Evolutionary conservation across 2,888 invertebrate species (phyloP), one percentile per base, ranked within the genome.

Genomic region (Euspilapteryx auroguttella): DNA sequence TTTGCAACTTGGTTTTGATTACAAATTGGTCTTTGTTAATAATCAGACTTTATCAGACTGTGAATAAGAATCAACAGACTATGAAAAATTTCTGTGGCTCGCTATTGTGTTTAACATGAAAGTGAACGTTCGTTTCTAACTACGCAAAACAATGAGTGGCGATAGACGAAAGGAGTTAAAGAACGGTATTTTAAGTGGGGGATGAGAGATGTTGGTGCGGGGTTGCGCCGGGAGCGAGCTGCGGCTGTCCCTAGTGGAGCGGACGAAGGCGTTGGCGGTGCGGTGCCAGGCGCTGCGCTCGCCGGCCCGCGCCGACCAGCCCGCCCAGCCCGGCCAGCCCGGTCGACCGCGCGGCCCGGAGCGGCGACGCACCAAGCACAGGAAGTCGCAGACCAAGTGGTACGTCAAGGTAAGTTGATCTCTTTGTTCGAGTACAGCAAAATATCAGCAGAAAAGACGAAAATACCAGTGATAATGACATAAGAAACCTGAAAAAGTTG

Each of bases 331-430:
- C 48, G 20, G 68, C n/a, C n/a, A n/a, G n/a, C 24, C 29, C 20
- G 21, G 29, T 23, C 12, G 17, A 14, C 25, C 24, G 32, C 56
- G 47, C 39, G 55, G 47, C 48, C 46, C 48, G 20, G 68, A 66
- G 37, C 65, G 66, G 26, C 59, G 65, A 34, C 62, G 66, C 32
- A 47, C 51, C 37, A 62, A 75, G 34, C 77, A 71, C 37, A 62
- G 73, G 48, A 80, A 80, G 45, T 79, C 78, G 26, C 78, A 75
- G 41, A 78, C 82, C 34, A 75, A 80, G 63, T 84, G 84, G 82
- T 85, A 86, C 55, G 83, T 85, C 47, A 86, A 86, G 85, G 86
- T 86, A 81, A 81, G 80, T 49, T 54, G 49, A n/a, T n/a, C n/a
- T n/a, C n/a, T n/a, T n/a, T n/a, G n/a, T n/a, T n/a, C n/a, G n/a